A percentile compares a stretch with the other conserved stretches of the same genome.
Conservation (phyloP, 2,888 invertebrate genomes). For the Xanthorhoe designata region DNA sequence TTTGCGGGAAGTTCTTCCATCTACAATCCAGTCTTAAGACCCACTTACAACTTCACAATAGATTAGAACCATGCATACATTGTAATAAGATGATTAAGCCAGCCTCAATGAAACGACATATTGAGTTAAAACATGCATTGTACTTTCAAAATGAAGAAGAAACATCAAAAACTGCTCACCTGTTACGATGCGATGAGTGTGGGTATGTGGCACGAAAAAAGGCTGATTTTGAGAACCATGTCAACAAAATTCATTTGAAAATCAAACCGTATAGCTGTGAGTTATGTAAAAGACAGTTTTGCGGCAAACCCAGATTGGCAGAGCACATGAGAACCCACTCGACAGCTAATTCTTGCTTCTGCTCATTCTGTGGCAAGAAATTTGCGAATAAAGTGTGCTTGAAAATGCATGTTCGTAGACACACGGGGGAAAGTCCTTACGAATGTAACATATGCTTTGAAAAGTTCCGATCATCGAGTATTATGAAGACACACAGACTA, state of each 20-base stretch:
- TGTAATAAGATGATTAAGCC: conserved; percentile 51
- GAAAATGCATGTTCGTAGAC: conserved; percentile 59
- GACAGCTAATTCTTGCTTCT: conserved; percentile 47
- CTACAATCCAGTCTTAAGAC: conserved; percentile 46
- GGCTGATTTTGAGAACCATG: conserved; percentile 39
- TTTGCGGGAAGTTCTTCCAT: conserved; percentile 54
- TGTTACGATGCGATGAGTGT: conserved; percentile 31
- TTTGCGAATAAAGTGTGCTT: conserved; percentile 59
- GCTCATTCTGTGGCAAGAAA: conserved; percentile 53
- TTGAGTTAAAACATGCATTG: conserved; percentile 48
- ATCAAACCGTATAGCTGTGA: conserved; percentile 40
- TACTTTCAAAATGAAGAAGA: background rate
- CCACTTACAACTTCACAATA: conserved; percentile 52
- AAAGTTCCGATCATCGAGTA: conserved; percentile 59
- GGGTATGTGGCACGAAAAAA: conserved; percentile 30
- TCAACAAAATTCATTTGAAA: conserved; percentile 40
- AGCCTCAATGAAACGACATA: conserved; percentile 52
- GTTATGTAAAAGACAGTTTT: conserved; percentile 38
- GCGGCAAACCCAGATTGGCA: conserved; percentile 52
- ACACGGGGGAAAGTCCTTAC: conserved; percentile 60
- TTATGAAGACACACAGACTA: conserved; percentile 58
- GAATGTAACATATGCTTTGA: conserved; percentile 58
- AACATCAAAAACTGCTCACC: background rate
- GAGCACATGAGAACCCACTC: conserved; percentile 54
- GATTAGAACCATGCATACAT: conserved; percentile 50